Conservation (phyloP, 2,888 invertebrate species). For the Amiota communis region DNA sequence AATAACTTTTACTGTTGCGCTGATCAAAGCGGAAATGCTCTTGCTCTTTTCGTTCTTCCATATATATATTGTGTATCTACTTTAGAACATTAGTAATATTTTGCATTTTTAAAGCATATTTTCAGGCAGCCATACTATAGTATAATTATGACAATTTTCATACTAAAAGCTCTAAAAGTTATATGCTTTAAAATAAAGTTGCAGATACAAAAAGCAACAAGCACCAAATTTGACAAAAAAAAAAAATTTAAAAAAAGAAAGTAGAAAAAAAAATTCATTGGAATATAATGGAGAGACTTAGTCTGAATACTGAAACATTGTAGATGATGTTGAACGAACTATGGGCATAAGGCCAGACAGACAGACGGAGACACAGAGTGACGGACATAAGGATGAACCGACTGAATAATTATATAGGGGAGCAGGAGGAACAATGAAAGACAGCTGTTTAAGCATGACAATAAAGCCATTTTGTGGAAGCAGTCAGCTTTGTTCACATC, state of each 20-base stretch:
- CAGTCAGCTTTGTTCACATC: not conserved
- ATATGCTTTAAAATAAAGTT: not conserved
- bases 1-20: conserved; percentile 3
- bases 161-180: not conserved
- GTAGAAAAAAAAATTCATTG: not conserved
- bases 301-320: too few species aligned
- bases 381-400: not conserved
- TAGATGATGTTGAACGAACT: too few species aligned
- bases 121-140: not conserved
- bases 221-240: conserved; percentile 14
- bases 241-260: conserved; percentile 2
- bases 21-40: not conserved
- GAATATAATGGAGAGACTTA: too few species aligned
- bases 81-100: too few species aligned
- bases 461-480: conserved; percentile 24
- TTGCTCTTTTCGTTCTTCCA: too few species aligned
- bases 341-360: not conserved
- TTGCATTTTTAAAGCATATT: not conserved
- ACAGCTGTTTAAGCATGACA: not conserved
- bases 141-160: not conserved
- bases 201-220: not conserved
- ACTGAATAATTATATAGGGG: not conserved
- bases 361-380: not conserved
- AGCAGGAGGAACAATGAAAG: not conserved
- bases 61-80: not conserved